Base-by-base conservation (phyloP, 2,888 invertebrate species). In the Galerucella calmariensis region DNA sequence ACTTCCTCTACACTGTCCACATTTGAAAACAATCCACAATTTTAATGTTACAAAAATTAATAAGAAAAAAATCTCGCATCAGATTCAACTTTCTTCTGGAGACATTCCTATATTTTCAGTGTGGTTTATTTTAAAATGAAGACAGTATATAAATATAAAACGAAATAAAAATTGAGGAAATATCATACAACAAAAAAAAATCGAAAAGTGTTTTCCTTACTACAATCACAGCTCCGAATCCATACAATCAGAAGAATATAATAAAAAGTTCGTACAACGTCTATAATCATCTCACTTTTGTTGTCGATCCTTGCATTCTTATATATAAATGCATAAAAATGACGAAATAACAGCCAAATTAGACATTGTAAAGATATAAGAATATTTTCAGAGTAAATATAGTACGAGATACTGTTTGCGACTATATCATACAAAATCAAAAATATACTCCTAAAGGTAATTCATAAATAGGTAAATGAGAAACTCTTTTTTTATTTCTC, bases 201-300 rank as follows among this genome's bases (percentile, higher is more conserved):
- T 71, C 80, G 80, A 81, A 82, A 84, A 83, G 82, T 82, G 79
- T 82, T 78, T 81, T 81, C 82, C 80, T 82, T 83, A 83, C 84
- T 85, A 87, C 85, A 86, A 87, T 87, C 86, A 87, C 87, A 87
- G 87, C 85, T 85, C 83, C 83, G 82, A 83, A 86, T 85, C 81
- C 83, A 82, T 83, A 80, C 80, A 82, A 83, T 84, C 82, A 83
- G 83, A 84, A 66, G 66, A 59, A 58, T 65, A 82, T 80, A 81
- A 81, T 79, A 79, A 82, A 82, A 83, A 82, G 83, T 83, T 86
- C 85, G 81, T 86, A 86, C 85, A 85, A 83, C 82, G 82, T 85
- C 86, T 86, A 86, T 86, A 86, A 82, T 83, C 86, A 85, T 88
- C 88, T 88, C 88, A 87, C 88, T 88, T 88, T 88, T 87, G 86